Evolutionary conservation across 1,140 invertebrate genomes (phyloP), one percentile per base, ranked within the genome.

Genomic region (Drosophila kanapiae): DNA sequence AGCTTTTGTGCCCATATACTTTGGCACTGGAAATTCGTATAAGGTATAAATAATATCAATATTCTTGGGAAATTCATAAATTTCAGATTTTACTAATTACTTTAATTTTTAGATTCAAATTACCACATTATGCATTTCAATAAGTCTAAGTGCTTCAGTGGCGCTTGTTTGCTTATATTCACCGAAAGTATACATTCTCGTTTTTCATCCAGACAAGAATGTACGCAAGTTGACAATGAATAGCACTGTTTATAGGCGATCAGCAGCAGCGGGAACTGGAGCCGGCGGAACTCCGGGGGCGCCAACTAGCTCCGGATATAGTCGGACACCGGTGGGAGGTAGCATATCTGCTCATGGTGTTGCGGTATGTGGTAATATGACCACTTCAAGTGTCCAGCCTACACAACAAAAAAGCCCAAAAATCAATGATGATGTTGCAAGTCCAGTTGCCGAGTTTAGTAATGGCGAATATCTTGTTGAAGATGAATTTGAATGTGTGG

Each of bases 1-100:
- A 27, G 97, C 97, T n/a, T 98, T 98, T 92, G 94, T 97, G 9
- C 96, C 97, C 3, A 97, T 98, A 68, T 97, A 97, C 93, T 97
- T 95, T 87, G 96, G 96, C 4, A 96, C 96, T 57, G 95, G 96
- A 65, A 93, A 92, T 60, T 91, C 88, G 2, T 92, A 92, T 63
- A 81, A 97, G 83, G 91, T 92, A 71, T 11, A 14, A 7, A 27
- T 37, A n/a, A 51, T 23, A 11, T 27, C 13, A 14, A 7, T 14
- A 29, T 11, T 9, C 6, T 6, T 11, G 7, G 7, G 14, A 14
- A 16, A 18, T 16, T 7, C 11, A 51, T 51, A 18, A 16, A 33
- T 31, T 38, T 56, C 4, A 18, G 16, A 38, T 9, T 14, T 6
- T 23, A 23, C 38, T 56, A 14, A 38, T 37, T n/a, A 38, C 37